Percentiles rank a stretch among this genome's conserved stretches.
These are phyloP conservation scores for Petrocephalus sullivani DNA, from an alignment of 2,797 vertebrate genomes.

Conservation along the genomic window DNA sequence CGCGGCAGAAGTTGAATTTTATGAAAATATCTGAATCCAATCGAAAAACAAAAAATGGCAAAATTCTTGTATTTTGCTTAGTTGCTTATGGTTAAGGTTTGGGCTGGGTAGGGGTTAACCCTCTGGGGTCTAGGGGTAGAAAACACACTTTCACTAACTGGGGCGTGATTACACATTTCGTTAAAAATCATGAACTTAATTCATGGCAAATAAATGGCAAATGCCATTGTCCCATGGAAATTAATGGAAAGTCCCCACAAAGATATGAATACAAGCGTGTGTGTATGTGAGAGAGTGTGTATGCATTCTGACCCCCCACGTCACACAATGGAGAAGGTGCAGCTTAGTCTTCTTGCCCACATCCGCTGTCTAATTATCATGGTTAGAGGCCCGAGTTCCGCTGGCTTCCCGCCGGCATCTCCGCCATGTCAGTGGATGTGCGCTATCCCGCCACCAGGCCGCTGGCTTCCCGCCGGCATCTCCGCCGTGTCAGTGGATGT, in stretches of 20 bases:
- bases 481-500: conserved; percentile 47
- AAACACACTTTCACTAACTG: too few relatives aligned
- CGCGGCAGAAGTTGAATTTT: background rate
- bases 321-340: conserved; percentile 41
- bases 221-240: background rate
- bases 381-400: conserved; percentile 43
- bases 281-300: background rate
- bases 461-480: too few relatives aligned
- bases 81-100: background rate
- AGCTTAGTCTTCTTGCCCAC: background rate
- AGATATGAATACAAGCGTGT: background rate
- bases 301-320: conserved; percentile 14
- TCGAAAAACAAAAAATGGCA: background rate
- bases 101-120: background rate
- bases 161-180: too few relatives aligned
- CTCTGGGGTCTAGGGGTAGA: too few relatives aligned
- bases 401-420: conserved; percentile 39
- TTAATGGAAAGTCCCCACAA: background rate
- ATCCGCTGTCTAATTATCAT: conserved; percentile 59
- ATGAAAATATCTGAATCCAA: background rate
- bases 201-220: too few relatives aligned
- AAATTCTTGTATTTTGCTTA: background rate
- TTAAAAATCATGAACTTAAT: too few relatives aligned
- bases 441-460: too few relatives aligned
- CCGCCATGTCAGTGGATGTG: too few relatives aligned